Evolutionary conservation across 92 coral and sea anemone species (phyloP), one percentile per base, ranked within the genome.

Genomic region (Epizoanthus ramosus): DNA sequence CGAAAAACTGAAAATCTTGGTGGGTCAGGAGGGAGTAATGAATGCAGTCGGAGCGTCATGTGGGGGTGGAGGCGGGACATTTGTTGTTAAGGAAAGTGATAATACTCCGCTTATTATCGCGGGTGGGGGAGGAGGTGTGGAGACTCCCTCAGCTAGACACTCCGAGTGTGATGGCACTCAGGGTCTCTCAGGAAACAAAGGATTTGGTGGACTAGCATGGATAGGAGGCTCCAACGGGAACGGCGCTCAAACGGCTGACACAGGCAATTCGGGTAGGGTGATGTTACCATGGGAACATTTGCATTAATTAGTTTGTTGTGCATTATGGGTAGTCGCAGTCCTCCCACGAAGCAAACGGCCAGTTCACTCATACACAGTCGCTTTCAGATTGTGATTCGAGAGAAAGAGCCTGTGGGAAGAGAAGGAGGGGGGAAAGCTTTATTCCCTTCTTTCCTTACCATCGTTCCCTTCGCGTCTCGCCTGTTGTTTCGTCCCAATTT

Each of bases 11-110:
- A 80, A 69, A 25, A 80, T 80, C 24, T 56, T 86, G 37, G 89
- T 86, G 18, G 85, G 89, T 25, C 89, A 86, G 57, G 85, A 80
- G 61, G 89, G 89, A 33, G 67, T 21, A 7, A 37, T 19, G 23
- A 86, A 71, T 41, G 59, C 33, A 24, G 79, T 18, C 1, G 3
- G 17, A 1, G 0, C 63, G 15, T 57, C 85, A 13, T 63, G 73
- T 4, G 89, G 89, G 41, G 89, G 89, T 5, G 89, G 89, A 16
- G 85, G 85, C 7, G 89, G 85, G 6, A 86, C 73, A 22, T 86
- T 86, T 72, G 89, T 80, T n/a, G 80, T 73, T 19, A 50, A 25
- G 28, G 71, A 52, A n/a, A 68, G 64, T 19, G 45, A 73, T 41
- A 71, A 79, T 74, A 39, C 31, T 22, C 85, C 81, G 33, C 24